Evolutionary conservation across 2,888 invertebrate species (phyloP).

Genomic region (Lacanobia wlatinum): DNA sequence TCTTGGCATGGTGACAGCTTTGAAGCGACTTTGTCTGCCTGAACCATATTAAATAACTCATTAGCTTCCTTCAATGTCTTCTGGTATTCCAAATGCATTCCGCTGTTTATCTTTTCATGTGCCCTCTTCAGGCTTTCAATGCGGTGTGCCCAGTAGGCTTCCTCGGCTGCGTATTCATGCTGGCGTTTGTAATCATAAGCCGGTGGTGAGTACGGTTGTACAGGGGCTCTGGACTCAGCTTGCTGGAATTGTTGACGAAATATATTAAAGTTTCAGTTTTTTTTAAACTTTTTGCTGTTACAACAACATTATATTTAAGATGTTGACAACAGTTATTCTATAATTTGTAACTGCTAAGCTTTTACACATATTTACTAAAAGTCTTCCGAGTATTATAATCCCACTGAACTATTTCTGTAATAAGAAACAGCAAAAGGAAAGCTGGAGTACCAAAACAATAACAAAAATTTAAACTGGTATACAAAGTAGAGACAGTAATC

Average conservation of each 20-base stretch:
- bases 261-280: neutral
- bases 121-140: conserved; percentile 85
- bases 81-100: conserved; percentile 86
- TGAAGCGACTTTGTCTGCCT: conserved; percentile 79
- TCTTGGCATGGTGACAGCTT: conserved; percentile 87
- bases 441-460: neutral
- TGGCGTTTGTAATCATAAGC: conserved; percentile 77
- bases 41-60: conserved; percentile 81
- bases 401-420: too few species aligned
- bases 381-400: too few species aligned
- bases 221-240: conserved; percentile 73
- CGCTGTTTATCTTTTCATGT: conserved; percentile 84
- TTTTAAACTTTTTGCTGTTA: too few species aligned
- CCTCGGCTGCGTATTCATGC: conserved; percentile 82
- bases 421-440: neutral
- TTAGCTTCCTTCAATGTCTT: conserved; percentile 86
- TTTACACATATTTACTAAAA: too few species aligned
- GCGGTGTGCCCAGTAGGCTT: conserved; percentile 86
- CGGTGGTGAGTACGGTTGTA: conserved; percentile 77
- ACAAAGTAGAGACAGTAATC: neutral
- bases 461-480: neutral
- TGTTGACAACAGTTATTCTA: too few species aligned
- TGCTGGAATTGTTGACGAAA: conserved; percentile 73
- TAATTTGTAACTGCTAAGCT: too few species aligned
- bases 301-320: too few species aligned